Conservation (phyloP, 1,140 invertebrate species). For the Gryon sp. region DNA sequence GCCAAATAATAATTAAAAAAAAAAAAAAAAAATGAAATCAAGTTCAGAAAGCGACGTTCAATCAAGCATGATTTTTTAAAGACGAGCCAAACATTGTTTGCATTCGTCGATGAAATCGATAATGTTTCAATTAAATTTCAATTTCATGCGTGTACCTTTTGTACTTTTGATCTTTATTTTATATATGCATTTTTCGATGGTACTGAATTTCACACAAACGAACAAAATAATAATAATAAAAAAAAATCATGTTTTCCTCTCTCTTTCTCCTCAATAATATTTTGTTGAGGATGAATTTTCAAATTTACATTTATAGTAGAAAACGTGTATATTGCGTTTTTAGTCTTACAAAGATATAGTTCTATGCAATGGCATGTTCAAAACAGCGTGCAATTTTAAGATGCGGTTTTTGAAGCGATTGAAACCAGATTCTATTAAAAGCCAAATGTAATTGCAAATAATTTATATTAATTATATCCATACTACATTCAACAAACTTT, state of each 20-base stretch:
- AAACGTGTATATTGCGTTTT: constrained; percentile 29
- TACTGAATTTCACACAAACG: too few species aligned
- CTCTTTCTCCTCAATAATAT: too few species aligned
- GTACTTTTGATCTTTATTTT: too few species aligned
- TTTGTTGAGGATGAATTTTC: constrained; percentile 7
- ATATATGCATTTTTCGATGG: too few species aligned
- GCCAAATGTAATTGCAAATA: constrained; percentile 49
- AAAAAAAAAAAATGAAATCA: constrained; percentile 12
- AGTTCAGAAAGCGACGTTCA: neutral
- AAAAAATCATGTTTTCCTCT: constrained; percentile 5
- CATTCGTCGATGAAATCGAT: too few species aligned
- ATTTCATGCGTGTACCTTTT: too few species aligned
- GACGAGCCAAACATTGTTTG: neutral
- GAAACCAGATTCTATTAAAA: constrained; percentile 36
- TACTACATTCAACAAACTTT: constrained; percentile 10
- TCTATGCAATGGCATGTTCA: constrained; percentile 31
- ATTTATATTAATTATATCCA: constrained; percentile 42
- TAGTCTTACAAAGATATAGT: constrained; percentile 36
- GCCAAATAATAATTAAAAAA: constrained; percentile 21
- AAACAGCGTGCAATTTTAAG: constrained; percentile 30
- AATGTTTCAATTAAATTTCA: neutral
- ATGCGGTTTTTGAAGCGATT: constrained; percentile 23
- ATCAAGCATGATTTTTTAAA: neutral
- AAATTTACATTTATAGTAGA: constrained; percentile 16
- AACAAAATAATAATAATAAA: too few species aligned